Base-by-base conservation (phyloP, 2,888 invertebrate species). In the Tetramorium bicarinatum region DNA sequence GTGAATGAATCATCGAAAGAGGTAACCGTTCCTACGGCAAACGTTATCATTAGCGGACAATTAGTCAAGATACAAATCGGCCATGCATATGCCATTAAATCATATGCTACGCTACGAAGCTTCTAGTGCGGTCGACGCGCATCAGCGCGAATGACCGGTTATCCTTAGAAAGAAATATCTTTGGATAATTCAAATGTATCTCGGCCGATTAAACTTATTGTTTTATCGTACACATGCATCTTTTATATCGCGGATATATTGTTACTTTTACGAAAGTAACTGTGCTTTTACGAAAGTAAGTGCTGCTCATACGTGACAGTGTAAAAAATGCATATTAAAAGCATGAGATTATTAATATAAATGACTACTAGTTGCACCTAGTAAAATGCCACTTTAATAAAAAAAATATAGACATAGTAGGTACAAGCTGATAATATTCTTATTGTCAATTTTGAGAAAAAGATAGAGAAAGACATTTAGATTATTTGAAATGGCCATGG, bases 11-110 rank as follows among this genome's bases (percentile, higher is more conserved):
- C 79, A 74, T 80, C 18, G 34, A 59, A 47, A 25, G 72, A 21
- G 59, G 34, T 79, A 71, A 47, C 25, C 3, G 52, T 69, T 59
- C 41, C 15, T 13, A 3, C 38, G 38, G 47, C 74, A 21, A 80
- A 80, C 75, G 74, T 52, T 77, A 80, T 80, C 74, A 80, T 80
- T 80, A 80, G 47, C 8, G 15, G 59, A 44, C 79, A 80, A 80
- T 80, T 80, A 74, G 47, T 59, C 56, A 34, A 18, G 59, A 74
- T 72, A 59, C 34, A 44, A 71, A 79, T 72, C 41, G 74, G 3
- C 15, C 18, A 6, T 69, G 71, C 41, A 29, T 13, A 47, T 34
- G 41, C 41, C 18, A 21, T 77, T 77, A 29, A 69, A 67, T 56
- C 38, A 76, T 13, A 7, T n/a, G 8, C 25, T 29, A 47, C n/a